These are phyloP conservation scores for Mamestra brassicae DNA, from an alignment of 2,888 invertebrate genomes.

Conservation along the genomic window DNA sequence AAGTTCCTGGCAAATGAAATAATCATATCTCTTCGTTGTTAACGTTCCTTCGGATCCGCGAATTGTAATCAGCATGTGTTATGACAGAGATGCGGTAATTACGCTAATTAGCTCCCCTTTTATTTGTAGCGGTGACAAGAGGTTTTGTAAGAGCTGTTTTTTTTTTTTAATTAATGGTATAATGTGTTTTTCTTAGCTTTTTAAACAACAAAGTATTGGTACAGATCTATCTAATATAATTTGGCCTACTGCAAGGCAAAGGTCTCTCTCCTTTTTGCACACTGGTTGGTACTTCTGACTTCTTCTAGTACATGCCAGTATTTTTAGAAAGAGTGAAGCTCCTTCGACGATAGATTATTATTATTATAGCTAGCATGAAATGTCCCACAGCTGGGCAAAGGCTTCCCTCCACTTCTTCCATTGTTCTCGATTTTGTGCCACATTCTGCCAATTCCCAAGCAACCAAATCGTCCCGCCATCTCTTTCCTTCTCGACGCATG, in stretches of 20 bases:
- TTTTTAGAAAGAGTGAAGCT: not conserved
- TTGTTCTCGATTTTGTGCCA: too few species aligned
- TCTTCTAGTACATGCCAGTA: not conserved
- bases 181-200: not conserved
- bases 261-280: too few species aligned
- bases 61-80: conserved; percentile 60
- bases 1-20: conserved; percentile 50
- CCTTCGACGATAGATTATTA: too few species aligned
- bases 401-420: too few species aligned
- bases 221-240: too few species aligned
- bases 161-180: conserved; percentile 10
- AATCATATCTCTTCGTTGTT: conserved; percentile 52
- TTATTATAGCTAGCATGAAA: too few species aligned
- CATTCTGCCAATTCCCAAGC: too few species aligned
- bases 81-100: conserved; percentile 58
- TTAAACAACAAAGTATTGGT: not conserved
- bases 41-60: conserved; percentile 39
- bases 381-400: too few species aligned
- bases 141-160: not conserved
- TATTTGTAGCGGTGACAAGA: conserved; percentile 28
- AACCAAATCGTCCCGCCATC: too few species aligned
- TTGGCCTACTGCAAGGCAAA: too few species aligned
- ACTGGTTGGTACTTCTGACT: not conserved
- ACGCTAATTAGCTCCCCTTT: conserved; percentile 63
- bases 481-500: too few species aligned